Base-by-base conservation (phyloP, 1,140 invertebrate genomes). In the Archivesica marissinica region DNA sequence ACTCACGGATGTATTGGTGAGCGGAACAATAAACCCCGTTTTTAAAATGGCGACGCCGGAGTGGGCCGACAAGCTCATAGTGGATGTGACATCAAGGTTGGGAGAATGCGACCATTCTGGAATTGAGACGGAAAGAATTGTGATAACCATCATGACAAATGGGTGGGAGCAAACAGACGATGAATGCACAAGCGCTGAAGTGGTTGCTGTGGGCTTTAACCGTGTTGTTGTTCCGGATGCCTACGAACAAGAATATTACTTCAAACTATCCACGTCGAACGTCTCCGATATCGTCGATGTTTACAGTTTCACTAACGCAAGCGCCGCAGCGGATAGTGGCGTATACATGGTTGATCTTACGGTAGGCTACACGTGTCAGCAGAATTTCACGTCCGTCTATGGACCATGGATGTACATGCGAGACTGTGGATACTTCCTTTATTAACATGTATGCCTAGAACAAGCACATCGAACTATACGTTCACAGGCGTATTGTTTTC, bases 21-120 rank as follows among this genome's bases (percentile, higher is more conserved):
- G 44, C 33, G 64, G 17, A 15, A 59, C 47, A 17, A 28, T 72
- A 33, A 70, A 59, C 7, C 83, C 83, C 6, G 50, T 79, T 30
- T 85, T 78, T 54, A 52, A 56, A 38, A 44, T 85, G 28, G 35
- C 23, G 17, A 75, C 74, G 41, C 83, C 83, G n/a, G 50, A 33
- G 13, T 85, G 83, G 83, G 83, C 83, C 6, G 64, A 72, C 11
- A 59, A 20, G 13, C 20, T 85, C 6, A 54, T 72, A 13, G 54
- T 85, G 30, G 39, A 47, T 35, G 75, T 47, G 0, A 39, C n/a
- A 3, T 1, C 28, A 35, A 64, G 30, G 17, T 9, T 11, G 25
- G 11, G 2, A 3, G 38, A 35, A 20, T 1, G 30, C 13, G 59
- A 64, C n/a, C 4, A 35, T 15, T 13, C 6, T 28, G 33, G 33